These are phyloP conservation scores for Sprattus sprattus DNA, from an alignment of 2,113 vertebrate species.

Conservation along the genomic window DNA sequence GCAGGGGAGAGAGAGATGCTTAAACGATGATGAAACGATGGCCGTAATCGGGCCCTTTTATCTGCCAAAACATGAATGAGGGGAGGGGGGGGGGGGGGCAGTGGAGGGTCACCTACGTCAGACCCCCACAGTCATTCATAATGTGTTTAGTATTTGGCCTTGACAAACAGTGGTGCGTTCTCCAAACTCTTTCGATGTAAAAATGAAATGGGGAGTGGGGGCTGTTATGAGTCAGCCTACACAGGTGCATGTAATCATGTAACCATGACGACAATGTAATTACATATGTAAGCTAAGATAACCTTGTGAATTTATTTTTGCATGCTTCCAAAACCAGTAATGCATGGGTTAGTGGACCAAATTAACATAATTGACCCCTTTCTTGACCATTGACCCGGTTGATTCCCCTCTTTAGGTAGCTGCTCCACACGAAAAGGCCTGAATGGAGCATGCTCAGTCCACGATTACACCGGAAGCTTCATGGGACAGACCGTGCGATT, in stretches of 20 bases:
- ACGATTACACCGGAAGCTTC: constrained; percentile 86
- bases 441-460: constrained; percentile 89
- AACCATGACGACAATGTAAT: too few species aligned
- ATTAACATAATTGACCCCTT: neutral
- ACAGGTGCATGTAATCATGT: too few species aligned
- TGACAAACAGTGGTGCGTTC: too few species aligned
- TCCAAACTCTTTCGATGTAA: too few species aligned
- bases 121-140: neutral
- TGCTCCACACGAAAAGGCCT: constrained; percentile 88
- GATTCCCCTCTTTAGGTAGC: constrained; percentile 68
- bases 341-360: too few species aligned
- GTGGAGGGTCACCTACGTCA: neutral
- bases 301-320: too few species aligned
- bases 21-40: neutral
- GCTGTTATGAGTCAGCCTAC: too few species aligned
- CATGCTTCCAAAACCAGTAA: too few species aligned
- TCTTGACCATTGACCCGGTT: neutral
- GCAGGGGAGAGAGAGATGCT: neutral
- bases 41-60: constrained; percentile 45
- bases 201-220: too few species aligned
- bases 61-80: constrained; percentile 27
- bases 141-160: constrained; percentile 3
- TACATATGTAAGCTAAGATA: too few species aligned
- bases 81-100: neutral
- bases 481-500: constrained; percentile 81